Evolutionary conservation across 2,113 vertebrate species (phyloP).

Genomic region (Erythrolamprus reginae): DNA sequence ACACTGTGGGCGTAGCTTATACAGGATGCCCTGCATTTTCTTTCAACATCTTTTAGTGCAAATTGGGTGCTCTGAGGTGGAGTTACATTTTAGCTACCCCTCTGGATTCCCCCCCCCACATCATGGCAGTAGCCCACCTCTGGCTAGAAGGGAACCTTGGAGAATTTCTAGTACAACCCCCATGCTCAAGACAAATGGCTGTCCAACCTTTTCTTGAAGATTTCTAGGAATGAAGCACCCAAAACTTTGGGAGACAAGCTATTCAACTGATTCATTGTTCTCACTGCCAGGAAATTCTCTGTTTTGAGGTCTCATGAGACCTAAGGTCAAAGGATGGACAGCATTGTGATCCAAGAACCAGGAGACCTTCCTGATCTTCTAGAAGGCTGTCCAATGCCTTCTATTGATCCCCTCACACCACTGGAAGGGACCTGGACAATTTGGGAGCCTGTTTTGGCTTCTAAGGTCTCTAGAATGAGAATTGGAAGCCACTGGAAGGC

Average conservation of each 20-base stretch:
- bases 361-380: not conserved
- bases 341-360: not conserved
- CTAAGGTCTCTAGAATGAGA: not conserved
- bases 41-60: too few species aligned
- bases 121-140: too few species aligned
- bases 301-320: not conserved
- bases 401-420: not conserved
- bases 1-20: too few species aligned
- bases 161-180: not conserved
- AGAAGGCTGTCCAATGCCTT: not conserved
- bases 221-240: too few species aligned
- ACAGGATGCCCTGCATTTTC: too few species aligned
- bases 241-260: too few species aligned
- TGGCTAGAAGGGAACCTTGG: not conserved
- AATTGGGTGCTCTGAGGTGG: too few species aligned
- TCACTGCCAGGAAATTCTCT: not conserved
- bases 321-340: not conserved
- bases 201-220: too few species aligned
- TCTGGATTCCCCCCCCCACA: too few species aligned
- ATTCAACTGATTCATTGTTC: too few species aligned
- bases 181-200: not conserved
- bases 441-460: not conserved
- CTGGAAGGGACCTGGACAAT: not conserved
- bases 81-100: too few species aligned
- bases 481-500: not conserved